Evolutionary conservation across 2,797 vertebrate genomes (phyloP).

Genomic region (Anabas testudineus): DNA sequence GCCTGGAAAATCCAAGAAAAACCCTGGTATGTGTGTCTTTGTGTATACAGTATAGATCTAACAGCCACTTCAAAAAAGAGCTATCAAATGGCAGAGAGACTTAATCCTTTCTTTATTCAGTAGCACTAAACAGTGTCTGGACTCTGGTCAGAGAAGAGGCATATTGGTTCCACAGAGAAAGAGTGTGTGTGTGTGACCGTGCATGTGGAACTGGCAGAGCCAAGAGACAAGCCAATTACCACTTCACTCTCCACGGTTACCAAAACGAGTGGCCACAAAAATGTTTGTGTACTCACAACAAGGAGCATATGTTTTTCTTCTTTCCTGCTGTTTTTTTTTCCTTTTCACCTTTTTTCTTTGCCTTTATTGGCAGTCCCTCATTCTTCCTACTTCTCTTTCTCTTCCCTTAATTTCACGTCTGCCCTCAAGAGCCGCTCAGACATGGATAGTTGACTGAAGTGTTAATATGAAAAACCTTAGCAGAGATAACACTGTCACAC

Average conservation of each 20-base stretch:
- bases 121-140: slow-evolving; percentile 64
- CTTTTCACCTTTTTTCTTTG: slow-evolving; percentile 43
- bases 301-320: slow-evolving; percentile 64
- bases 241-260: slow-evolving; percentile 78
- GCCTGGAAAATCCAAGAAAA: slow-evolving; percentile 41
- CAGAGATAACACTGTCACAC: slow-evolving; percentile 31
- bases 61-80: slow-evolving; percentile 66
- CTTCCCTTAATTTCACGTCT: slow-evolving; percentile 20
- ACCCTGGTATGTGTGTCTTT: slow-evolving; percentile 60
- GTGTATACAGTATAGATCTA: slow-evolving; percentile 63
- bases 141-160: slow-evolving; percentile 56
- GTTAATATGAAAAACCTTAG: slow-evolving; percentile 25
- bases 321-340: slow-evolving; percentile 11
- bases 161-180: slow-evolving; percentile 52
- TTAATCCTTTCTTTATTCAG: slow-evolving; percentile 74
- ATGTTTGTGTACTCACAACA: slow-evolving; percentile 72
- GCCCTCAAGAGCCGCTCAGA: slow-evolving; percentile 19
- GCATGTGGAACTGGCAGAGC: slow-evolving; percentile 50
- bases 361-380: slow-evolving; percentile 25
- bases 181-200: slow-evolving; percentile 61
- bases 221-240: slow-evolving; percentile 68
- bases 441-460: slow-evolving; percentile 31
- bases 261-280: slow-evolving; percentile 73
- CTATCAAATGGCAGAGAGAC: slow-evolving; percentile 66
- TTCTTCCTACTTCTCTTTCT: slow-evolving; percentile 16